Evolutionary conservation across 1,140 invertebrate genomes (phyloP), one percentile per base, ranked within the genome.

Genomic region (Musca domestica): DNA sequence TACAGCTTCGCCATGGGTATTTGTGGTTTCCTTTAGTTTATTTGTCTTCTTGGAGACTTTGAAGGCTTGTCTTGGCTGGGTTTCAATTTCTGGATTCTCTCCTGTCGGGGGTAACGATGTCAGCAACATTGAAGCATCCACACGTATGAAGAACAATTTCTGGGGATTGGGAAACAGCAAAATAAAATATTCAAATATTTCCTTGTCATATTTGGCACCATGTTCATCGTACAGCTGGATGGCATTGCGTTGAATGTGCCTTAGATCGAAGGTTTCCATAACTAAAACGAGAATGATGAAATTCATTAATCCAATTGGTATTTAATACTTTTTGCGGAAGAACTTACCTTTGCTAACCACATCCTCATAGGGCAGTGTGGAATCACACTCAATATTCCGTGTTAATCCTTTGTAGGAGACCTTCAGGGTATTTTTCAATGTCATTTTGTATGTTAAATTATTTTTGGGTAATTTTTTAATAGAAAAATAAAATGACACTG

Each of bases 121-220:
- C 54, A 63, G 68, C 41, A 78, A 34, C 23, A 69, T 63, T 6
- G 73, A 71, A 64, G 74, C 80, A 49, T 80, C 73, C 14, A 77
- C 48, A 12, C 73, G 73, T 56, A 80, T 34, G 48, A 78, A 70
- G 27, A 80, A 80, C 3, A 71, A 58, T 3, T 74, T 67, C 67
- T 76, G 69, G 3, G 78, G 78, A 46, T 70, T 71, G 23, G 78
- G 78, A 41, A 80, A 80, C 2, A 80, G 64, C 5, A 74, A 56
- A 2, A 80, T 67, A 54, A 80, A 80, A 46, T 77, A 78, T 64
- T 80, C 78, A 65, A 80, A 64, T 0, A 76, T 63, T 6, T 76
- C 70, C 12, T 71, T 69, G 6, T 77, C 75, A 6, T 80, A 80
- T 15, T 74, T 70, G 15, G 76, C 73, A 19, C 76, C 75, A 17